phyloP scores from a whole-genome alignment of 2,888 invertebrate species.

The Metellina segmentata region DNA sequence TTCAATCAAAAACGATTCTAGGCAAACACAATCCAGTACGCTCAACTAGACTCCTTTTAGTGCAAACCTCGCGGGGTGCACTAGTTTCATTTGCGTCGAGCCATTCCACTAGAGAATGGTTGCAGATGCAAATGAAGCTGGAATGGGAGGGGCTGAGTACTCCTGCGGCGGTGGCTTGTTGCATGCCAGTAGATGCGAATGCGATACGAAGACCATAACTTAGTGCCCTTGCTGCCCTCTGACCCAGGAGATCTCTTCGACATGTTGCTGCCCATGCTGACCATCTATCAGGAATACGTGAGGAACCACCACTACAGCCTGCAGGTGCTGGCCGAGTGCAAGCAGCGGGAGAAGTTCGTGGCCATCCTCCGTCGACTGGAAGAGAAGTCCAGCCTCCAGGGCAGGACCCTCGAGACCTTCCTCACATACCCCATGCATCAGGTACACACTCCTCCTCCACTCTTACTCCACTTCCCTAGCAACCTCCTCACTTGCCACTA shows the following conservation, averaged over 20 bases:
- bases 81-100: too few species aligned
- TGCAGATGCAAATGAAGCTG: too few species aligned
- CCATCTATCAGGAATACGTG: slow-evolving; percentile 96
- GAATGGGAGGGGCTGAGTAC: slow-evolving; percentile 24
- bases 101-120: too few species aligned
- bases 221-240: slow-evolving; percentile 69
- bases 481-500: too few species aligned
- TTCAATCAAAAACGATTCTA: too few species aligned
- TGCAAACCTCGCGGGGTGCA: too few species aligned
- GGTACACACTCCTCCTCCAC: slow-evolving; percentile 83
- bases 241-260: slow-evolving; percentile 93
- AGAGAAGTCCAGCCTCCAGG: slow-evolving; percentile 91
- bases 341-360: slow-evolving; percentile 90
- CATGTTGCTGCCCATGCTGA: slow-evolving; percentile 96
- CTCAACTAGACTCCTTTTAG: too few species aligned
- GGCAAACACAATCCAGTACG: too few species aligned
- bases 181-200: slow-evolving; percentile 26
- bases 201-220: slow-evolving; percentile 63
- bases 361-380: slow-evolving; percentile 90
- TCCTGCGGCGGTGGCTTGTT: slow-evolving; percentile 26
- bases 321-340: slow-evolving; percentile 93
- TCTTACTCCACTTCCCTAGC: too few species aligned
- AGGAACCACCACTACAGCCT: slow-evolving; percentile 96
- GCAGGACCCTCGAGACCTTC: slow-evolving; percentile 92
- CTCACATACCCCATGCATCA: slow-evolving; percentile 97